Evolutionary conservation across 2,888 invertebrate genomes (phyloP), one percentile per base, ranked within the genome.

Genomic region (Luperina testacea): DNA sequence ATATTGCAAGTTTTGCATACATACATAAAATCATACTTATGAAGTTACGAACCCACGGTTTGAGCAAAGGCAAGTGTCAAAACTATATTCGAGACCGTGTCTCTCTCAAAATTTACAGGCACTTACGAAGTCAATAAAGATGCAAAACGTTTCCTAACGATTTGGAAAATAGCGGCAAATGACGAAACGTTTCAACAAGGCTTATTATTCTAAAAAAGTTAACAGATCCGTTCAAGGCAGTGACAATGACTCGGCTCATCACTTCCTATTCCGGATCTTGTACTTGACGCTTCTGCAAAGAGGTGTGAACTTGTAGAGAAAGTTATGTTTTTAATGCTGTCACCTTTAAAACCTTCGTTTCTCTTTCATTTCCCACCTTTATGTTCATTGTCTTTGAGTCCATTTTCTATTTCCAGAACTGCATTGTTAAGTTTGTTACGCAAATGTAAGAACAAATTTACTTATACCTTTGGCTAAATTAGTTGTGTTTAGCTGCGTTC

Each of bases 271-370:
- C 92, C 90, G 90, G 73, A 77, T 80, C 83, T 78, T 81, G 82
- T 82, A 86, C 87, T 87, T 88, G 86, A 87, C 80, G 83, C 72
- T 75, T 68, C 75, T 70, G 84, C 88, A 94, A 94, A 94, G 93
- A 94, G 90, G 94, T 95, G 95, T 93, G 95, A 95, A 94, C 91
- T 91, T 90, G 85, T 70, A 86, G 90, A 89, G 94, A 94, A 94
- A 94, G 93, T 92, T 77, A 78, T 86, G 80, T 84, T 89, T 90
- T 89, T 87, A 88, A 89, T 88, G 67, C 78, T 75, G 73, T 82
- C 82, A 81, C 85, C 86, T 81, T 77, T 68, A 82, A 80, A 76
- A 86, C 42, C 64, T 72, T 75, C 7, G 72, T 20, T 73, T 65
- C 42, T 70, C 15, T 68, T 63, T 59, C 17, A 81, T 73, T 82